A percentile compares a stretch with the other conserved stretches of the same genome.
Evolutionary conservation across 2,113 vertebrate genomes (phyloP).

Genomic region (Cinclus cinclus): DNA sequence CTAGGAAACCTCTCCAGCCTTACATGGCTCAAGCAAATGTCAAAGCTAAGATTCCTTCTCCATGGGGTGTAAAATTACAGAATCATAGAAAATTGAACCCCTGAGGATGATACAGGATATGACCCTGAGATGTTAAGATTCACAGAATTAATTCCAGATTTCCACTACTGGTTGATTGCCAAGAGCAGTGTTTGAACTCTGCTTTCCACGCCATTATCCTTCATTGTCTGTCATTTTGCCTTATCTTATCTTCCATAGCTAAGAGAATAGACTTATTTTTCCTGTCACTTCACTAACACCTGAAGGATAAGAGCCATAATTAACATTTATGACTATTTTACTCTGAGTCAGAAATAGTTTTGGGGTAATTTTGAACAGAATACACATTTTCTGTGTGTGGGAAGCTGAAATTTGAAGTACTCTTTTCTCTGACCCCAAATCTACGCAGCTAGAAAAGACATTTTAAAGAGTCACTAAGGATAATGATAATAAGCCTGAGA

Average conservation of each 20-base stretch:
- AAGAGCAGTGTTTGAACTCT: not conserved
- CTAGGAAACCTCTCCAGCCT: not conserved
- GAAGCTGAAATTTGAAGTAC: not conserved
- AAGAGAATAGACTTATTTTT: not conserved
- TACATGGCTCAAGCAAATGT: not conserved
- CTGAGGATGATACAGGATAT: not conserved
- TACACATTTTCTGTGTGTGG: not conserved
- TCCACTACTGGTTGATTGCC: not conserved
- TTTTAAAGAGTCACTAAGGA: not conserved
- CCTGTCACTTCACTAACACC: slow-evolving; percentile 14
- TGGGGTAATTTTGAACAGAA: not conserved
- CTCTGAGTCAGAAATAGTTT: not conserved
- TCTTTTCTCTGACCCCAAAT: not conserved
- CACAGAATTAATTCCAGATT: not conserved
- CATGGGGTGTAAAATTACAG: not conserved
- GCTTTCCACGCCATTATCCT: not conserved
- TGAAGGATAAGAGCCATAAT: not conserved
- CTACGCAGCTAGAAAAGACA: not conserved
- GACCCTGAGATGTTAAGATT: not conserved
- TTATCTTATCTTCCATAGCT: not conserved
- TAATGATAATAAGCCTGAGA: not conserved
- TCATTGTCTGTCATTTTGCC: not conserved
- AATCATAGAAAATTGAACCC: not conserved
- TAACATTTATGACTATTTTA: not conserved
- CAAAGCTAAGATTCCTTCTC: not conserved